These are phyloP conservation scores for Cryptotis parvus DNA, from an alignment of 2,113 vertebrate genomes.

Conservation along the genomic window DNA sequence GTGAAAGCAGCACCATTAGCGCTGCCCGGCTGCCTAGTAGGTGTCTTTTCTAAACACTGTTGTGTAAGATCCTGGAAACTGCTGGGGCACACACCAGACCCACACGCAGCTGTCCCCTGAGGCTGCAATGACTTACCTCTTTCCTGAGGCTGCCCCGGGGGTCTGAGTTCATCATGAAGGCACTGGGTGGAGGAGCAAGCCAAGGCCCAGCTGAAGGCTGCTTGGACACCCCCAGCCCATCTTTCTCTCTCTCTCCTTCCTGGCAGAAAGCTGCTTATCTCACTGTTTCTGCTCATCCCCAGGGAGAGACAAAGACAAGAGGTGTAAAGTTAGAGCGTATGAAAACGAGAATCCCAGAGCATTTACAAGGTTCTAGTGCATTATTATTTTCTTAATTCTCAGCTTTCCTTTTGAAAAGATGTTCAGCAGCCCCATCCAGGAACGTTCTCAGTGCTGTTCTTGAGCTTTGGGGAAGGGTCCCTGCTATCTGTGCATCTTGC, in stretches of 20 bases:
- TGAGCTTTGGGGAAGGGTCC: not conserved
- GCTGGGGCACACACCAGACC: slow-evolving; percentile 9
- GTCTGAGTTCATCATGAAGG: not conserved
- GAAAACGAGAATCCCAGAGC: not conserved
- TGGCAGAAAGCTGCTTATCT: slow-evolving; percentile 8
- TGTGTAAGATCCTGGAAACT: slow-evolving; percentile 47
- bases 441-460: not conserved
- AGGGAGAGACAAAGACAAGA: not conserved
- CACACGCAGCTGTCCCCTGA: not conserved
- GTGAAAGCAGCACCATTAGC: slow-evolving; percentile 43
- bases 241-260: not conserved
- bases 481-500: not conserved
- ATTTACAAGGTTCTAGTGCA: not conserved
- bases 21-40: slow-evolving; percentile 17
- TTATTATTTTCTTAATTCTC: too few relatives aligned
- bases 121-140: not conserved
- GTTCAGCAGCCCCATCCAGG: not conserved
- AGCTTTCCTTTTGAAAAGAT: slow-evolving; percentile 6
- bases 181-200: not conserved
- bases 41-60: slow-evolving; percentile 59
- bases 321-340: slow-evolving; percentile 8
- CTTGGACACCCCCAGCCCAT: not conserved
- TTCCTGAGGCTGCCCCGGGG: not conserved
- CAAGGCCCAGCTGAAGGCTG: not conserved
- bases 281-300: not conserved